Evolutionary conservation across 2,797 vertebrate species (phyloP).

Genomic region (Ceyx erithaca): DNA sequence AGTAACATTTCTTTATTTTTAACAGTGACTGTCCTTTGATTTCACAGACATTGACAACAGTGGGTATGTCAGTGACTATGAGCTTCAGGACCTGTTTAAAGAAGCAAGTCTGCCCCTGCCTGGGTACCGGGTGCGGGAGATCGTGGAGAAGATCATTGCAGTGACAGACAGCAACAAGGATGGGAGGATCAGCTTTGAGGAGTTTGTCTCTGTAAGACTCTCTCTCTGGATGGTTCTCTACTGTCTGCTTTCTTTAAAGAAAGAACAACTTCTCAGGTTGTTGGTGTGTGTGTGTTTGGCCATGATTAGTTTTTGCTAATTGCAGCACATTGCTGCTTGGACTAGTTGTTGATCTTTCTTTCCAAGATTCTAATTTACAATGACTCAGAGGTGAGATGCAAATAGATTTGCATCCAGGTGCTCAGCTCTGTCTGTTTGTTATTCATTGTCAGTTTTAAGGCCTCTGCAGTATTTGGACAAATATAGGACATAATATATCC

Average conservation of each 20-base stretch:
- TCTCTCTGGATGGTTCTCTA: background rate
- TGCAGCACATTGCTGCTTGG: background rate
- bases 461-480: background rate
- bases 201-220: conserved; percentile 90
- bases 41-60: conserved; percentile 92
- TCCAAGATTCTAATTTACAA: background rate
- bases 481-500: background rate
- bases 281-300: background rate
- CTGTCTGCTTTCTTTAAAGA: background rate
- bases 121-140: conserved; percentile 93
- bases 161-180: conserved; percentile 93
- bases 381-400: background rate
- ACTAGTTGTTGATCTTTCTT: background rate
- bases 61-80: conserved; percentile 93
- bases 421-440: background rate
- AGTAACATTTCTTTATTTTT: background rate
- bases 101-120: conserved; percentile 93
- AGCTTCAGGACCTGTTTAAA: conserved; percentile 96
- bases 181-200: conserved; percentile 94
- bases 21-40: background rate
- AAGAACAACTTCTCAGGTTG: background rate
- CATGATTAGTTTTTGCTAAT: background rate
- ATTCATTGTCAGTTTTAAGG: background rate
- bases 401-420: background rate
- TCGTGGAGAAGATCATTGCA: conserved; percentile 88